Evolutionary conservation across 2,888 invertebrate species (phyloP), one percentile per base, ranked within the genome.

Genomic region (Acleris emargana): DNA sequence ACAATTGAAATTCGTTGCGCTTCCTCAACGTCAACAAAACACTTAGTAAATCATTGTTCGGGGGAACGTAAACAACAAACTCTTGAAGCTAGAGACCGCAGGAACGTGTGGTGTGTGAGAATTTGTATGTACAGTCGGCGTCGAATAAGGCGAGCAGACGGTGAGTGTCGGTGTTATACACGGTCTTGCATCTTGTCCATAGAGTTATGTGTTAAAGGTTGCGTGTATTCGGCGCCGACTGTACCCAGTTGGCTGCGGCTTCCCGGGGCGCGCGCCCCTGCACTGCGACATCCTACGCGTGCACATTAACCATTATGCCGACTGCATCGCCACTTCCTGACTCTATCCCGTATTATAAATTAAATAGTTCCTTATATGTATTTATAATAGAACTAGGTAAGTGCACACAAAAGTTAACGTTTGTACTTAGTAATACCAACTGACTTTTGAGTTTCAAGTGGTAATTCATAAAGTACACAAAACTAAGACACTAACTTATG

Each of bases 251-350:
- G 68, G 64, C 66, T 32, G 62, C 61, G 61, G 69, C 55, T 71
- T 73, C 76, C 70, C 71, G 68, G 79, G 83, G 79, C 83, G 77
- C 80, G 84, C 83, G 83, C 82, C 79, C 76, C 89, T 85, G 88
- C 87, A 88, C 81, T 88, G 88, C 86, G 87, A 78, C 84, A 87
- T 74, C 76, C 79, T 63, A 72, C 71, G 72, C 73, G 76, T 64
- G 69, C 51, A 52, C 67, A 68, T 68, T 64, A 63, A 72, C 43
- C 45, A 66, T 54, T 58, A 61, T 62, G 51, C 55, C 64, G 62
- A 68, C 58, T 50, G 68, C 69, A 69, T 57, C 54, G 62, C 18
- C 64, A 53, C 50, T 68, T 66, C 66, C 59, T 59, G 59, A 66
- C 42, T 63, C 20, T 45, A 11, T 57, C 25, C 45, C n/a, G 45